A percentile compares a stretch with the other conserved stretches of the same genome.
These are phyloP conservation scores for Zoroaster sp. DNA, from an alignment of 53 echinoderm and acorn worm genomes.

Conservation along the genomic window DNA sequence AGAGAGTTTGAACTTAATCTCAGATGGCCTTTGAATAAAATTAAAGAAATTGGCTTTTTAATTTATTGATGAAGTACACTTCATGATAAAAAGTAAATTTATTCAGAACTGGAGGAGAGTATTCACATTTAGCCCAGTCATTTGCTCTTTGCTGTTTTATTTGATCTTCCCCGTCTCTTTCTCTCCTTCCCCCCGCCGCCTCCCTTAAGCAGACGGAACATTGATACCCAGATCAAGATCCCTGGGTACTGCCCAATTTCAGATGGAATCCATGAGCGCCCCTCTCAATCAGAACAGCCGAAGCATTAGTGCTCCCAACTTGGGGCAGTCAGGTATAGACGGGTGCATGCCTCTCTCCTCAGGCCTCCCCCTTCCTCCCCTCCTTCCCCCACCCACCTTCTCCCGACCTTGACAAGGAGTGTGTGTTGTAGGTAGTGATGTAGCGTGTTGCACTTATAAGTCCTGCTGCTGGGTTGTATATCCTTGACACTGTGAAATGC, in stretches of 20 bases:
- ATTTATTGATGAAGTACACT: neutral
- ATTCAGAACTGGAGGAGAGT: neutral
- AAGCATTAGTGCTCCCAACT: constrained; percentile 93
- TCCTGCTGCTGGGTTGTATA: no score
- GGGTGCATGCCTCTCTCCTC: neutral
- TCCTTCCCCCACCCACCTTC: neutral
- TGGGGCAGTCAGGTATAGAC: constrained; percentile 87
- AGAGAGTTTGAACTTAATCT: no score
- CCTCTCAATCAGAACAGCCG: constrained; percentile 79
- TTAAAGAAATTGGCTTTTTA: neutral
- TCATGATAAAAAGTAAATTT: no score
- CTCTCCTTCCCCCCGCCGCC: neutral
- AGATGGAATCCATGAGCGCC: constrained; percentile 68
- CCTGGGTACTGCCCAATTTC: constrained; percentile 90
- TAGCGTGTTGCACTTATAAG: neutral
- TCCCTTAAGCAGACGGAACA: constrained; percentile 51
- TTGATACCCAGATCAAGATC: constrained; percentile 81
- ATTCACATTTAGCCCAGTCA: neutral
- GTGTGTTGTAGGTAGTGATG: neutral
- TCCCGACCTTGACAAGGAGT: neutral
- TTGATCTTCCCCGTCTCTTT: neutral
- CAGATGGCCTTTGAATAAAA: no score
- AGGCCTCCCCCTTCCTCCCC: neutral
- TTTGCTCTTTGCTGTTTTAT: neutral
- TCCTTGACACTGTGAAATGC: no score